Percentiles rank a stretch among this genome's conserved stretches.
phyloP scores from a whole-genome alignment of 2,113 vertebrate species.

The Porphyrio hochstetteri region DNA sequence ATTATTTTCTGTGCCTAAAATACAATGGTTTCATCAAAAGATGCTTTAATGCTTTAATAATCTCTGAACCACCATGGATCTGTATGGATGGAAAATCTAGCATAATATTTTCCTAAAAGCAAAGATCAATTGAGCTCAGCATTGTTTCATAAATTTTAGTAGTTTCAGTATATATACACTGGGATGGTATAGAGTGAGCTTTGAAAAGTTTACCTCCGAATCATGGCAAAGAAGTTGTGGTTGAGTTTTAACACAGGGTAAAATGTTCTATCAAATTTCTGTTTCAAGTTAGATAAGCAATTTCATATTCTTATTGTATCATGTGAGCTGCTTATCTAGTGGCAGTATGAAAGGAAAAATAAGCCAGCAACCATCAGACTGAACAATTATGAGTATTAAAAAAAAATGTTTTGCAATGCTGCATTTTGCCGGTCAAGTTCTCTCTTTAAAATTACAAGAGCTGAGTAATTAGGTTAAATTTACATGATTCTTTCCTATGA shows the following conservation, averaged over 20 bases:
- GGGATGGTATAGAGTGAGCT: neutral
- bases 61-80: neutral
- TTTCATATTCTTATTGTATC: neutral
- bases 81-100: neutral
- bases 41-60: no score
- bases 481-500: neutral
- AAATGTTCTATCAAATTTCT: neutral
- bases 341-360: neutral
- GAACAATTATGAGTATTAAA: neutral
- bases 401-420: neutral
- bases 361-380: neutral
- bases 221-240: neutral
- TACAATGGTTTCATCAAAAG: neutral
- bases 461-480: neutral
- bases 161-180: rapidly evolving
- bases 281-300: neutral
- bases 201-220: neutral
- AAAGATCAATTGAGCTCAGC: neutral
- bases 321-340: neutral
- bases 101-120: neutral
- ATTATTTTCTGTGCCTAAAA: neutral
- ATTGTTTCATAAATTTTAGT: neutral
- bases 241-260: neutral
- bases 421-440: neutral
- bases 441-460: neutral